phyloP scores from a whole-genome alignment of 2,113 vertebrate species.

The Syngnathoides biaculeatus region DNA sequence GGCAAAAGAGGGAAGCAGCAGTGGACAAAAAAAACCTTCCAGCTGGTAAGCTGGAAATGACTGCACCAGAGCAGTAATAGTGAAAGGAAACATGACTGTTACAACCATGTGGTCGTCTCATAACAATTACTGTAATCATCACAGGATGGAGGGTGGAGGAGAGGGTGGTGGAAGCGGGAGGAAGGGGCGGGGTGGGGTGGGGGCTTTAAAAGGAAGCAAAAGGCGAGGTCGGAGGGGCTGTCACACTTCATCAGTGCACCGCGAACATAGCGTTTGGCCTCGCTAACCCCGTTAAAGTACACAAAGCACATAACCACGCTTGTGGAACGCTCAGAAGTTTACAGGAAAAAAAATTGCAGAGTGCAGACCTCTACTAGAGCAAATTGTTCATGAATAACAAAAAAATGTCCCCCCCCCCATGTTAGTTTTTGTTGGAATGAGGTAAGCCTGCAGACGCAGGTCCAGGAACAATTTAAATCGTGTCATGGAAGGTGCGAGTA shows the following conservation, averaged over 20 bases:
- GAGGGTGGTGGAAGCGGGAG: neutral
- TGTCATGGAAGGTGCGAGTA: no score
- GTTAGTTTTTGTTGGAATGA: no score
- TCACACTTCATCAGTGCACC: conserved; percentile 64
- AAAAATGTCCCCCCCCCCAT: no score
- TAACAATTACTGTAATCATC: conserved; percentile 45
- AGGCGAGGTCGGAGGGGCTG: conserved; percentile 47
- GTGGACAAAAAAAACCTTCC: conserved; percentile 18
- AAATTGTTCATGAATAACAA: neutral
- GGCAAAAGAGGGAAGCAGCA: neutral
- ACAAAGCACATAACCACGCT: conserved; percentile 30
- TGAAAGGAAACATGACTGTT: conserved; percentile 32
- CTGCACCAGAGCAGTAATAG: conserved; percentile 25
- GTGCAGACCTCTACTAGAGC: neutral
- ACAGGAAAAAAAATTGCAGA: neutral
- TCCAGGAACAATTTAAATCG: no score
- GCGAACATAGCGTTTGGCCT: conserved; percentile 56
- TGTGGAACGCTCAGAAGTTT: conserved; percentile 23
- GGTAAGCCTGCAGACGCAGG: no score
- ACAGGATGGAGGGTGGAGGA: conserved; percentile 5
- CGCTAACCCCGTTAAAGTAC: conserved; percentile 29
- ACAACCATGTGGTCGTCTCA: conserved; percentile 42
- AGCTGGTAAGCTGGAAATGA: conserved; percentile 50
- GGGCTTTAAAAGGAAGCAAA: conserved; percentile 19
- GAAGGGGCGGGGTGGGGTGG: neutral